These are phyloP conservation scores for Phoxinus dragarum DNA, from an alignment of 2,797 vertebrate genomes.

Conservation along the genomic window DNA sequence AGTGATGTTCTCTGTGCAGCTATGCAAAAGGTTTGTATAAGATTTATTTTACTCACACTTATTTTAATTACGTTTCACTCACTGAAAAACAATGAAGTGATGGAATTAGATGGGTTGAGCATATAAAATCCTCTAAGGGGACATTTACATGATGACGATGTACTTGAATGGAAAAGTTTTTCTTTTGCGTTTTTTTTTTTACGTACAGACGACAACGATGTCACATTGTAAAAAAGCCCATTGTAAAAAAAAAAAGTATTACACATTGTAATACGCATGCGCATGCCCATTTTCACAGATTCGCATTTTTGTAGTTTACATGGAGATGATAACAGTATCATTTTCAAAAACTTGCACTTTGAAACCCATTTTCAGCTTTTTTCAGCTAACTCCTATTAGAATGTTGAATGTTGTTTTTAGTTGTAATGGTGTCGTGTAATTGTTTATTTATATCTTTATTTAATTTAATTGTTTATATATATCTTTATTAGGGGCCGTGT, in stretches of 20 bases:
- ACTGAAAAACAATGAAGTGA: not conserved
- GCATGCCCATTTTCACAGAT: not conserved
- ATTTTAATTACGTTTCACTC: not conserved
- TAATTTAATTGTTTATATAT: too few species aligned
- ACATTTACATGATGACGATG: not conserved
- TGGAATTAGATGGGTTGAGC: not conserved
- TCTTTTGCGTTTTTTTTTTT: not conserved
- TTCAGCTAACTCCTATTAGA: too few species aligned
- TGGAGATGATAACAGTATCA: not conserved
- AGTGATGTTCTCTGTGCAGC: constrained; percentile 96
- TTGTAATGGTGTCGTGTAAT: not conserved
- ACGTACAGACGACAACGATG: not conserved
- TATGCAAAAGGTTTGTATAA: constrained; percentile 92
- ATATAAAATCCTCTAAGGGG: not conserved
- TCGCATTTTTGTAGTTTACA: not conserved
- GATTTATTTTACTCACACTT: not conserved
- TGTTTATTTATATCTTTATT: too few species aligned
- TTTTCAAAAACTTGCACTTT: not conserved
- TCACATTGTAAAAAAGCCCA: too few species aligned
- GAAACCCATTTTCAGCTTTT: not conserved
- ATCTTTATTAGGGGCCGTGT: not conserved
- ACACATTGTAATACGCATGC: too few species aligned
- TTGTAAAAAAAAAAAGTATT: too few species aligned
- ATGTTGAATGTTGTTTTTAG: not conserved
- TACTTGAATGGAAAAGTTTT: not conserved